Base-by-base conservation (phyloP, 2,888 invertebrate species). In the Cheilosia scutellata region DNA sequence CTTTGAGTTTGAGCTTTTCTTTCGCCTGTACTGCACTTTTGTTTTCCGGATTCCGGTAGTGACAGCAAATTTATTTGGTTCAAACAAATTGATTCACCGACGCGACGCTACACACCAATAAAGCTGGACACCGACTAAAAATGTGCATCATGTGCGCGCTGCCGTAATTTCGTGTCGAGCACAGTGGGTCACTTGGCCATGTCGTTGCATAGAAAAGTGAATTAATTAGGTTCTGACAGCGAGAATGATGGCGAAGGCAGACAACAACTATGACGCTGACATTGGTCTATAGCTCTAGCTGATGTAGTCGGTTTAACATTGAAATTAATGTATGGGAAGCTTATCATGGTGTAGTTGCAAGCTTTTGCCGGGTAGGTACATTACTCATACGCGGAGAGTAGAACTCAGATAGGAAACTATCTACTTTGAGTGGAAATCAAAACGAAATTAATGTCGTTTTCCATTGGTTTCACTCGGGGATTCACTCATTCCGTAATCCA, bases 101-200 rank as follows among this genome's bases (percentile, higher is more conserved):
- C 71, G 58, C 33, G 63, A 63, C 83, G 63, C 44, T 57, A 65
- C 57, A 79, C 74, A 65, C 71, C 66, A 80, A 37, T 37, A 37
- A 75, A 75, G 84, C 65, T 84, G 71, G 58, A 63, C 47, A 76
- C 40, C 60, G 66, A 80, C 84, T 84, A 75, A 84, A 60, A 20
- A 47, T 55, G 80, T 75, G 70, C 84, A 76, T 60, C 65, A 75
- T 75, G n/a, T 55, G 51, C 74, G 53, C 68, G 31, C 44, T 72
- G 68, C 68, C 44, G 47, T 20, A 20, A 20, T 82, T 77, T 77
- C 16, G 9, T 53, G 66, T 58, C 70, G 58, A 57, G 25, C 62
- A 40, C 79, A 65, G 49, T 79, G 74, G 74, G 68, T 78, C 78
- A 83, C 31, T 78, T 79, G 63, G 74, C 44, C 68, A 58, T 70